phyloP scores from a whole-genome alignment of 2,888 invertebrate species.

The Slavum lentiscoides region DNA sequence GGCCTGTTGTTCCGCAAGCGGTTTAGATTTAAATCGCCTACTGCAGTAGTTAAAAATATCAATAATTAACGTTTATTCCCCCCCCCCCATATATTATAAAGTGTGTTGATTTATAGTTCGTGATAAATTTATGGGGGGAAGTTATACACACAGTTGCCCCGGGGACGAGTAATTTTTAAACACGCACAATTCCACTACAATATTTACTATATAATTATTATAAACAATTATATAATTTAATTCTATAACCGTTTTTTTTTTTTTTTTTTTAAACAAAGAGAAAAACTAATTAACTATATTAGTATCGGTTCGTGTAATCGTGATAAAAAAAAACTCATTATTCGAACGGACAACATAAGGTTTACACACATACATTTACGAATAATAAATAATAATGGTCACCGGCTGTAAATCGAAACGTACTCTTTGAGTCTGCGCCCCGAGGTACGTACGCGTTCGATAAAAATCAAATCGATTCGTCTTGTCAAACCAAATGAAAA shows the following conservation, averaged over 20 bases:
- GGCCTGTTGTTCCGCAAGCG: background rate
- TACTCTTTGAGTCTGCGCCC: background rate
- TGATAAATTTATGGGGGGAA: background rate
- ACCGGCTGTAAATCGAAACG: background rate
- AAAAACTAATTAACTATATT: constrained; percentile 1
- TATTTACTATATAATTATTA: background rate
- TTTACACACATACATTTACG: no score
- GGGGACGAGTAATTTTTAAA: background rate
- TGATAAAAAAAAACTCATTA: background rate
- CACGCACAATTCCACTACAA: background rate
- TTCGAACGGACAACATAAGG: background rate
- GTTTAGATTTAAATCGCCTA: background rate
- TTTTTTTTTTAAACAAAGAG: background rate
- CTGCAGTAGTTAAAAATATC: constrained; percentile 7
- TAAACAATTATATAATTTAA: background rate
- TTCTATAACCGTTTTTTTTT: background rate
- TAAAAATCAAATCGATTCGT: no score
- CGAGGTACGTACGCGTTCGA: no score
- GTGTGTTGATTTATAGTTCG: background rate
- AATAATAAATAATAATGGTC: no score
- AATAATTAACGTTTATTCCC: background rate
- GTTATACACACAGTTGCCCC: background rate
- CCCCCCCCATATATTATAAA: no score
- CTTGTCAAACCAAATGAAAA: no score
- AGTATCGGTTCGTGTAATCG: background rate